A percentile compares a stretch with the other conserved stretches of the same genome.
These are phyloP conservation scores for Pammene fasciana DNA, from an alignment of 2,888 invertebrate genomes.

Conservation along the genomic window DNA sequence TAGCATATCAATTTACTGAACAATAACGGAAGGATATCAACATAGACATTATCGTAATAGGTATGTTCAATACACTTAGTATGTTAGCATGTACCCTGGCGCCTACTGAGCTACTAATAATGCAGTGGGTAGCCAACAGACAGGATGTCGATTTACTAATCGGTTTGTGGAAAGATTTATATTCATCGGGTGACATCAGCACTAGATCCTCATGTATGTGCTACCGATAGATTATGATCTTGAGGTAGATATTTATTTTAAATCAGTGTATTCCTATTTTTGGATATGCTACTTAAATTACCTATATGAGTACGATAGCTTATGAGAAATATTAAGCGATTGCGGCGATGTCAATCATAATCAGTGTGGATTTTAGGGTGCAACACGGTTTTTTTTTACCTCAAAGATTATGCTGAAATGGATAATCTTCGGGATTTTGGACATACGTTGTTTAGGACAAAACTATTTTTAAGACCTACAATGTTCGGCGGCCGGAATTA, in stretches of 20 bases:
- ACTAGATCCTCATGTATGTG: slow-evolving; percentile 2
- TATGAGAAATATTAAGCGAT: too few relatives aligned
- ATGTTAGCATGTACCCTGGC: slow-evolving; percentile 24
- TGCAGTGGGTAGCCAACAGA: slow-evolving; percentile 17
- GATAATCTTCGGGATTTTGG: too few relatives aligned
- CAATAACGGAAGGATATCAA: not conserved
- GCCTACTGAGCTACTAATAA: slow-evolving; percentile 26
- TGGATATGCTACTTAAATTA: too few relatives aligned
- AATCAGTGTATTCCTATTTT: not conserved
- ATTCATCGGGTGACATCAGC: slow-evolving; percentile 38
- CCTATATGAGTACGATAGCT: too few relatives aligned
- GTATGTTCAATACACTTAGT: not conserved
- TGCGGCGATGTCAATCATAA: too few relatives aligned
- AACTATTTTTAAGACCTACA: too few relatives aligned
- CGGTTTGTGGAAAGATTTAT: slow-evolving; percentile 39
- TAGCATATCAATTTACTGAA: too few relatives aligned
- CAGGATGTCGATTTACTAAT: slow-evolving; percentile 40
- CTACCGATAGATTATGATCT: slow-evolving; percentile 5
- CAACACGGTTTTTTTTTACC: too few relatives aligned
- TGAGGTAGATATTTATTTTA: not conserved
- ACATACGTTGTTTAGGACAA: too few relatives aligned
- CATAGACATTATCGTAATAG: not conserved
- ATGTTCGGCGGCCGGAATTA: too few relatives aligned
- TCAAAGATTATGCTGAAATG: too few relatives aligned
- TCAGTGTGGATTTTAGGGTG: too few relatives aligned